phyloP scores from a whole-genome alignment of 1,140 invertebrate genomes.

The Penaeus vannamei region DNA sequence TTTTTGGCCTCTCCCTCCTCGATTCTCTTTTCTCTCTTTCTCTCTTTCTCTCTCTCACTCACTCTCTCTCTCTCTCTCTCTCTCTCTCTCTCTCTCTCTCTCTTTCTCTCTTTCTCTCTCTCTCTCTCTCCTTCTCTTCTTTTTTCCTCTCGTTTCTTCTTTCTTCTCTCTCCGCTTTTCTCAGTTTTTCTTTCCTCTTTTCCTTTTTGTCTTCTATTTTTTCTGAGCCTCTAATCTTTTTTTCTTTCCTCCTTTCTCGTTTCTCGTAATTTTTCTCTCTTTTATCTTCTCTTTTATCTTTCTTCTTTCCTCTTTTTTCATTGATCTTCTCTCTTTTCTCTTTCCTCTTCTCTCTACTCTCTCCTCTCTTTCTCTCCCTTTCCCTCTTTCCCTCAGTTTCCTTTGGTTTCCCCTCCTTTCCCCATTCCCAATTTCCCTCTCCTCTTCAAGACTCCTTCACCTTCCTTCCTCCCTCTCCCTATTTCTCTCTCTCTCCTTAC shows the following conservation, averaged over 20 bases:
- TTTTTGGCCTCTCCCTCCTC: not conserved
- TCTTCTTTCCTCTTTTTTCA: not conserved
- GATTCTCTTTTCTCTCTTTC: not conserved
- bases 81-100: constrained; percentile 12
- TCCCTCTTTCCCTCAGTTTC: too few relatives aligned
- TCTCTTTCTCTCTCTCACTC: not conserved
- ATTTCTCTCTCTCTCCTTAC: not conserved
- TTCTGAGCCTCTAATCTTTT: not conserved
- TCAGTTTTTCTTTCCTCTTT: not conserved
- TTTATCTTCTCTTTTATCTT: not conserved
- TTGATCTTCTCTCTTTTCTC: not conserved
- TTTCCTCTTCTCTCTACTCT: not conserved
- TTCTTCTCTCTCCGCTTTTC: not conserved
- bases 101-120: constrained; percentile 1
- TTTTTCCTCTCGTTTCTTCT: not conserved
- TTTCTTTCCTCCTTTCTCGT: not conserved
- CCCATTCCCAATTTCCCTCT: not conserved
- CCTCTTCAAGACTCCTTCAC: not conserved
- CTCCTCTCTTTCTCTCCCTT: too few relatives aligned
- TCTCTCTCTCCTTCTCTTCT: not conserved
- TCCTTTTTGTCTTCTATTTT: not conserved
- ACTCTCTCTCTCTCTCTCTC: not conserved
- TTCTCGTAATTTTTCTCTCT: not conserved
- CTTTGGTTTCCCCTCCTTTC: not conserved
- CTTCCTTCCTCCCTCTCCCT: not conserved